Evolutionary conservation across 2,888 invertebrate genomes (phyloP).

Genomic region (Prosapia bicincta): DNA sequence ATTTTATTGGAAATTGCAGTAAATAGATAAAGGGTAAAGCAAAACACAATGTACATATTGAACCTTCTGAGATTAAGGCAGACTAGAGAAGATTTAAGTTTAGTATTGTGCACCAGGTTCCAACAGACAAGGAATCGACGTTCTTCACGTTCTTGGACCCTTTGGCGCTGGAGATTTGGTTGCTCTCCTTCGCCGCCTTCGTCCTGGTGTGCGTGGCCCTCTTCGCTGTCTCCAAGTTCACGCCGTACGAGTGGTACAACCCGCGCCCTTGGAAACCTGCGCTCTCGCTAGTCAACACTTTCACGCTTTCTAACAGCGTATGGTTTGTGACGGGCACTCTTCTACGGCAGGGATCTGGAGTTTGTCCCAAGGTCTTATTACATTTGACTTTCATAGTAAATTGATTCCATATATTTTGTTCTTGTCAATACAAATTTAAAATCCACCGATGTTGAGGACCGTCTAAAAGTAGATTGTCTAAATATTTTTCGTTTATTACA

Average conservation of each 20-base stretch:
- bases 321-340: constrained; percentile 66
- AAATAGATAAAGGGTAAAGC: too few species aligned
- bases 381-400: too few species aligned
- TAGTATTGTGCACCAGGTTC: constrained; percentile 46
- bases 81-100: too few species aligned
- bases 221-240: constrained; percentile 54
- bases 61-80: too few species aligned
- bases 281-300: constrained; percentile 55
- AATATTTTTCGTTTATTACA: too few species aligned
- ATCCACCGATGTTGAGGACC: too few species aligned
- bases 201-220: constrained; percentile 53
- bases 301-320: constrained; percentile 58
- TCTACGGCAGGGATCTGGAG: constrained; percentile 58
- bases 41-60: too few species aligned
- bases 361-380: constrained; percentile 56
- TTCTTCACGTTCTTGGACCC: constrained; percentile 65
- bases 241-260: constrained; percentile 58
- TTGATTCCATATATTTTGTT: too few species aligned
- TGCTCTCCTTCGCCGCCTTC: constrained; percentile 58
- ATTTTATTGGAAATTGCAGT: too few species aligned
- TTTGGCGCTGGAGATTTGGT: constrained; percentile 62
- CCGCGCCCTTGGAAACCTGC: constrained; percentile 9
- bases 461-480: too few species aligned
- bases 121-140: constrained; percentile 55
- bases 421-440: too few species aligned